Evolutionary conservation across 2,888 invertebrate species (phyloP), one percentile per base, ranked within the genome.

Genomic region (Acronicta leporina): DNA sequence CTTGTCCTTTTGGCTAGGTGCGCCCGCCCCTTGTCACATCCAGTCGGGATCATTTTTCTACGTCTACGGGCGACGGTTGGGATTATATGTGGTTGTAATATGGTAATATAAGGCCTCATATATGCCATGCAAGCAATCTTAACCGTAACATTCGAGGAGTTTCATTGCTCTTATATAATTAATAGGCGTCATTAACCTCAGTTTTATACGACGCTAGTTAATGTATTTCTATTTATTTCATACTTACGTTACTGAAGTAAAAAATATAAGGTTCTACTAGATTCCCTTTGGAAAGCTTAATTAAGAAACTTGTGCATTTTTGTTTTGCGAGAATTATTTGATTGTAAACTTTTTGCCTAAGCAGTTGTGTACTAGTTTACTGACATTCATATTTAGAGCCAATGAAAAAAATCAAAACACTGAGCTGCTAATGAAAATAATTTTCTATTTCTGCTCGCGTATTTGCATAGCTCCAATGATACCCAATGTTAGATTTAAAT

Each of bases 21-120:
- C 64, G 67, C 73, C 77, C 83, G 80, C 85, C 87, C 64, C 77
- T 68, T 88, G 90, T 87, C 89, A 80, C 79, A 76, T 87, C 80
- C 89, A 88, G 84, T 65, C 41, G 56, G 57, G 56, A 54, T 68
- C 66, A 81, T 85, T 87, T 87, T 88, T 87, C 77, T 79, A 76
- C 56, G 63, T 83, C 81, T 73, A 61, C 63, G 77, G 69, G 55
- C 20, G 41, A 33, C 11, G 41, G 50, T 15, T 44, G 5, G 27
- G 44, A 45, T 67, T 57, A 47, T 63, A 53, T 48, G 43, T 53
- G 44, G 51, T 35, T 8, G 42, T 20, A 65, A 68, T 67, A 68
- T 68, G 20, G 38, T 65, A 20, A 35, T 27, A 16, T 56, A 35
- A 48, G 35, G 10, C 13, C 10, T 40, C 8, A 20, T 33, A 20